These are phyloP conservation scores for Agrenia bidenticulata DNA, from an alignment of 2,888 invertebrate species.

Conservation along the genomic window DNA sequence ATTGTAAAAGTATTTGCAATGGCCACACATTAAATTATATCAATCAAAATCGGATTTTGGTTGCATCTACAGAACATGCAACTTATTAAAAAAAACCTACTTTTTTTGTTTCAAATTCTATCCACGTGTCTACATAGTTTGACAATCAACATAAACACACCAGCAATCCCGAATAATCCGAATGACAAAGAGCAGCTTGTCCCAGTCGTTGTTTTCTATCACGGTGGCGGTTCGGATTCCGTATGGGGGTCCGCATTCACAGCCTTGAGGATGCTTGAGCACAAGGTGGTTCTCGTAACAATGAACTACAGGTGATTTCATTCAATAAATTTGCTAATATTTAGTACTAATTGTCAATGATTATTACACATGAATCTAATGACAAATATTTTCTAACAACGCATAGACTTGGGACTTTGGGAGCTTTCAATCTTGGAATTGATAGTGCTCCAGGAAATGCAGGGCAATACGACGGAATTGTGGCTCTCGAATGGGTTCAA, in stretches of 20 bases:
- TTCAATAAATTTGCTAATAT: too few species aligned
- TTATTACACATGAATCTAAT: slow-evolving; percentile 17
- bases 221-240: slow-evolving; percentile 7
- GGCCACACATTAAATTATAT: too few species aligned
- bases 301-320: slow-evolving; percentile 34
- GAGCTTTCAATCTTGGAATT: slow-evolving; percentile 41
- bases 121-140: too few species aligned
- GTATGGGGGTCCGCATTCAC: slow-evolving; percentile 35
- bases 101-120: too few species aligned
- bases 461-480: slow-evolving; percentile 38
- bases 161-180: slow-evolving; percentile 12
- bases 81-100: too few species aligned
- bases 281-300: slow-evolving; percentile 34
- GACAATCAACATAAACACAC: slow-evolving; percentile 35
- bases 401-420: slow-evolving; percentile 19
- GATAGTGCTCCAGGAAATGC: slow-evolving; percentile 42
- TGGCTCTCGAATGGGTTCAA: slow-evolving; percentile 42
- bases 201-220: slow-evolving; percentile 27
- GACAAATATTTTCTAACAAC: neutral
- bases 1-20: too few species aligned
- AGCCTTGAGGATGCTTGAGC: slow-evolving; percentile 33
- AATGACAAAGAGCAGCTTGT: slow-evolving; percentile 1
- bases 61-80: too few species aligned
- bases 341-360: too few species aligned
- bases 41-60: too few species aligned